Conservation (phyloP, 2,888 invertebrate species). For the Gnatocerus cornutus region DNA sequence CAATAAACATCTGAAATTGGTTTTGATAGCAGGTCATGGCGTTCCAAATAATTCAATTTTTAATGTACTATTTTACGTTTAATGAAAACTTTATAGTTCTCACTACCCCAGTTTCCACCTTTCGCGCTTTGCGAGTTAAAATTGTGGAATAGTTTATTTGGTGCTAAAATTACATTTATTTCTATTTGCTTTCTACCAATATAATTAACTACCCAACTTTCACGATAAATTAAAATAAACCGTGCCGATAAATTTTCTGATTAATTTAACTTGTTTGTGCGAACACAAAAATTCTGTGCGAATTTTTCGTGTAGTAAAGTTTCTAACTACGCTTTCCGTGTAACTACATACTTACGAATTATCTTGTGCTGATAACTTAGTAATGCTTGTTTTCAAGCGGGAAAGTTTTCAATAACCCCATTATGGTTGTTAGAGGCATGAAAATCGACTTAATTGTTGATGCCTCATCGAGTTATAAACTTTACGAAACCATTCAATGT, state of each 20-base stretch:
- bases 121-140: slow-evolving; percentile 23
- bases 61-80: slow-evolving; percentile 25
- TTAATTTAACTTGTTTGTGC: slow-evolving; percentile 20
- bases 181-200: slow-evolving; percentile 23
- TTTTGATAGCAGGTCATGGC: slow-evolving; percentile 44
- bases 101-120: neutral
- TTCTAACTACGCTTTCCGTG: neutral
- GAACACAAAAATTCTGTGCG: neutral
- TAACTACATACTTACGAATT: slow-evolving; percentile 15
- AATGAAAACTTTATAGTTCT: slow-evolving; percentile 9
- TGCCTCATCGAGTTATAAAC: slow-evolving; percentile 36
- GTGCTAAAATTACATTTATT: slow-evolving; percentile 36
- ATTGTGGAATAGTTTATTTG: slow-evolving; percentile 43
- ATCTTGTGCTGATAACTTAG: slow-evolving; percentile 23
- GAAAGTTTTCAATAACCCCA: slow-evolving; percentile 35
- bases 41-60: slow-evolving; percentile 35
- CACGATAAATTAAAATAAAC: slow-evolving; percentile 41
- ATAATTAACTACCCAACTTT: slow-evolving; percentile 32
- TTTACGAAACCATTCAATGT: slow-evolving; percentile 19
- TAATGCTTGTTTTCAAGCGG: slow-evolving; percentile 33
- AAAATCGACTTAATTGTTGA: slow-evolving; percentile 40
- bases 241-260: slow-evolving; percentile 22
- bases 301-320: neutral
- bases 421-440: slow-evolving; percentile 35
- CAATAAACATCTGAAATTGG: slow-evolving; percentile 57